These are phyloP conservation scores for Oophaga sylvatica DNA, from an alignment of 2,797 vertebrate species.

Conservation along the genomic window DNA sequence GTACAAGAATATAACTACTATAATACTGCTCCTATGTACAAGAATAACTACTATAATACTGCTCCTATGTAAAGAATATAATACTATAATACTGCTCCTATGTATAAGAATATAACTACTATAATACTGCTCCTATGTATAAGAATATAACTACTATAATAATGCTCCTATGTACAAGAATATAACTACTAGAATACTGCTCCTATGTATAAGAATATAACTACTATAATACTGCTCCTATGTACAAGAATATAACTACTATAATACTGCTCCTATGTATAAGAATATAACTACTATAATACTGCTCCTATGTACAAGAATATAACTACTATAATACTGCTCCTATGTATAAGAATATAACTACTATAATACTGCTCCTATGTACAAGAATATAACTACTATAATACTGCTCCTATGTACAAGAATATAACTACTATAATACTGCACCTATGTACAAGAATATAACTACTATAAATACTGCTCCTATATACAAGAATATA, in stretches of 20 bases:
- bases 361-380: not conserved
- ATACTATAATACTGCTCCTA: not conserved
- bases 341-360: not conserved
- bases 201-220: not conserved
- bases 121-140: not conserved
- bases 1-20: no score
- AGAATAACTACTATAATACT: no score
- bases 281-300: constrained; percentile 9
- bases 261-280: not conserved
- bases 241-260: not conserved
- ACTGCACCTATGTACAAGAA: not conserved
- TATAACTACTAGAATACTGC: constrained; percentile 5
- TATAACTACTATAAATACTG: not conserved
- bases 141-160: constrained; percentile 6
- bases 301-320: not conserved
- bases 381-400: constrained; percentile 4
- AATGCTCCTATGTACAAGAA: not conserved
- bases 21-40: no score
- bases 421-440: constrained; percentile 4
- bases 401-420: not conserved
- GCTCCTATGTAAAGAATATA: no score
- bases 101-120: constrained; percentile 1
- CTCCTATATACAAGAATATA: not conserved
- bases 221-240: not conserved
- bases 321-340: constrained; percentile 5